phyloP scores from a whole-genome alignment of 1,140 invertebrate genomes.

The Cryptotermes secundus region DNA sequence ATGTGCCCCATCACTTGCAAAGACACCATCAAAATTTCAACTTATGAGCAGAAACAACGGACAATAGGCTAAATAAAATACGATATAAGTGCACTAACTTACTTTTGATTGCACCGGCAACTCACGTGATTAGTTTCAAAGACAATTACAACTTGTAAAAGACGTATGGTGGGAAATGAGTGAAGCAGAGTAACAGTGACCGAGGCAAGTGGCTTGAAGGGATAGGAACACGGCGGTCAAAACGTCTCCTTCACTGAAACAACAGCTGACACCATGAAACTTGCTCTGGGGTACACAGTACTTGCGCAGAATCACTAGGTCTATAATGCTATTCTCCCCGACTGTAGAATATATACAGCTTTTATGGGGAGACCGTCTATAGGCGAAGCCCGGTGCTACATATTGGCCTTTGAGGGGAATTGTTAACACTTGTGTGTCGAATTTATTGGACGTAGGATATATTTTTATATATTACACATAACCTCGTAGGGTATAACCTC shows the following conservation, averaged over 20 bases:
- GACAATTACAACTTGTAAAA: no score
- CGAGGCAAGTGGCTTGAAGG: not conserved
- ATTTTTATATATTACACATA: constrained; percentile 21
- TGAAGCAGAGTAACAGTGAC: not conserved
- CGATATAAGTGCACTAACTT: no score
- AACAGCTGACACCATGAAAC: constrained; percentile 7
- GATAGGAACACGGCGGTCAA: no score
- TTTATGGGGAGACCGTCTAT: not conserved
- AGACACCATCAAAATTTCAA: no score
- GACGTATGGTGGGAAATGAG: no score
- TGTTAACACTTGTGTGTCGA: constrained; percentile 30
- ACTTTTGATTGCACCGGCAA: no score
- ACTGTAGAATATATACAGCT: constrained; percentile 9
- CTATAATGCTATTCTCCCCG: not conserved
- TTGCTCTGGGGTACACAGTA: not conserved
- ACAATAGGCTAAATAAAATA: no score
- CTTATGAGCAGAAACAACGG: no score
- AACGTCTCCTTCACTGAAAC: not conserved
- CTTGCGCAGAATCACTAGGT: not conserved
- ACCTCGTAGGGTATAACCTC: not conserved
- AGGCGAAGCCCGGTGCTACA: constrained; percentile 16
- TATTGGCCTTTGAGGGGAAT: constrained; percentile 25
- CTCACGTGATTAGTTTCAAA: no score
- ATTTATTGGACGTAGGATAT: constrained; percentile 24
- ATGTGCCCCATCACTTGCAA: no score